Conservation (phyloP, 1,140 invertebrate genomes). For the Brachionus plicatilis region DNA sequence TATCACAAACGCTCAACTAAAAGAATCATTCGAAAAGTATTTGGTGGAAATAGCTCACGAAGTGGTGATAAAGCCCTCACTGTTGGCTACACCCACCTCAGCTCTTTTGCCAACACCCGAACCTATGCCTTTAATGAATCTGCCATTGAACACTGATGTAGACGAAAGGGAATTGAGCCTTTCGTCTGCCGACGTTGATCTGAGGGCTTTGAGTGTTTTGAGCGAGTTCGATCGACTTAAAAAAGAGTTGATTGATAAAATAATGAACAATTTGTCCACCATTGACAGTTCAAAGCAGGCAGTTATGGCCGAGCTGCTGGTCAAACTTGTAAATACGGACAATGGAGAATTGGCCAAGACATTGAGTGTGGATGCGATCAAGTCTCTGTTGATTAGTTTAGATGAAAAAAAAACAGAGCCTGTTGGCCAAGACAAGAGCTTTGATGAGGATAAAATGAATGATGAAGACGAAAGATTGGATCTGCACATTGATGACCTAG, state of each 20-base stretch:
- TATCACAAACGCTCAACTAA: conserved; percentile 61
- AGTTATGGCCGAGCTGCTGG: conserved; percentile 1
- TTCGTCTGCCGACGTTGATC: background rate
- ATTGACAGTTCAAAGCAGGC: background rate
- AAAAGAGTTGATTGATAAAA: conserved; percentile 35
- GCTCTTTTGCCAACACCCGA: background rate
- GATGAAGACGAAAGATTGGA: background rate
- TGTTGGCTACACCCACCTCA: background rate
- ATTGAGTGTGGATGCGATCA: background rate
- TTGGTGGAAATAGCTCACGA: background rate
- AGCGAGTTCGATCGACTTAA: background rate
- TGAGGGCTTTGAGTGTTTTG: background rate
- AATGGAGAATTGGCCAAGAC: background rate
- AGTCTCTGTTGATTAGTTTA: background rate
- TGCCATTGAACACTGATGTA: conserved; percentile 5
- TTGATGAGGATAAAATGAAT: background rate
- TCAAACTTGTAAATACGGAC: conserved; percentile 36
- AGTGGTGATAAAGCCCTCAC: background rate
- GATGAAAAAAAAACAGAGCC: background rate
- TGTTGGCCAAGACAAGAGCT: background rate
- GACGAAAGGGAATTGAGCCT: background rate
- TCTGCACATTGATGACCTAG: conserved; percentile 1
- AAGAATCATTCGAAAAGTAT: conserved; percentile 37
- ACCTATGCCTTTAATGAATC: conserved; percentile 7
- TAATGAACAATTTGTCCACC: conserved; percentile 10